Percentiles rank a stretch among this genome's conserved stretches.
Conservation (phyloP, 92 coral and sea anemone species). For the Umimayanthus chanpuru region DNA sequence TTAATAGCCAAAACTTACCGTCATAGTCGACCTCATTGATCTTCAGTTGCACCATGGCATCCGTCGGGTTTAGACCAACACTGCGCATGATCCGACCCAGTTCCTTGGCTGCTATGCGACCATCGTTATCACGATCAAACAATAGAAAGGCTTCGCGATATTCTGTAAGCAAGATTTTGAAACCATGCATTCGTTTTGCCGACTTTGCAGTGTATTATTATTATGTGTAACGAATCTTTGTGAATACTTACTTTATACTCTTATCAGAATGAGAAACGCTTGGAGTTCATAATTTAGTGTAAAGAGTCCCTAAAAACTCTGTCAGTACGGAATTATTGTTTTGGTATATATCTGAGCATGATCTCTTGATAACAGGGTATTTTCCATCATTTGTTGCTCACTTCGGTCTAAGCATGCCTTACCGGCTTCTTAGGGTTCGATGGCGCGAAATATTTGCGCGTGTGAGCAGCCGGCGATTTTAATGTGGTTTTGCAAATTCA, state of each 20-base stretch:
- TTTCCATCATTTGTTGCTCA: too few species aligned
- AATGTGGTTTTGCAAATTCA: too few species aligned
- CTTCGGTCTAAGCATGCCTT: too few species aligned
- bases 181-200: background rate
- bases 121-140: constrained; percentile 60
- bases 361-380: background rate
- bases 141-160: constrained; percentile 67
- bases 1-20: constrained; percentile 41
- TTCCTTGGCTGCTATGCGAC: constrained; percentile 57
- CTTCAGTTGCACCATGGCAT: constrained; percentile 62
- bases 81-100: constrained; percentile 73
- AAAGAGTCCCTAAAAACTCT: background rate
- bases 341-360: background rate
- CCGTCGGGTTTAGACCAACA: constrained; percentile 74
- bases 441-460: too few species aligned
- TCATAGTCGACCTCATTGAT: constrained; percentile 72
- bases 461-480: too few species aligned
- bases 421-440: too few species aligned
- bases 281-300: background rate
- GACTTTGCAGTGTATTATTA: background rate
- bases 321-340: background rate
- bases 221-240: background rate
- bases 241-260: background rate
- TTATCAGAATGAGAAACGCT: background rate
- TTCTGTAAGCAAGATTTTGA: constrained; percentile 40